phyloP scores from a whole-genome alignment of 2,797 vertebrate species.

The Pseudochirops cupreus region DNA sequence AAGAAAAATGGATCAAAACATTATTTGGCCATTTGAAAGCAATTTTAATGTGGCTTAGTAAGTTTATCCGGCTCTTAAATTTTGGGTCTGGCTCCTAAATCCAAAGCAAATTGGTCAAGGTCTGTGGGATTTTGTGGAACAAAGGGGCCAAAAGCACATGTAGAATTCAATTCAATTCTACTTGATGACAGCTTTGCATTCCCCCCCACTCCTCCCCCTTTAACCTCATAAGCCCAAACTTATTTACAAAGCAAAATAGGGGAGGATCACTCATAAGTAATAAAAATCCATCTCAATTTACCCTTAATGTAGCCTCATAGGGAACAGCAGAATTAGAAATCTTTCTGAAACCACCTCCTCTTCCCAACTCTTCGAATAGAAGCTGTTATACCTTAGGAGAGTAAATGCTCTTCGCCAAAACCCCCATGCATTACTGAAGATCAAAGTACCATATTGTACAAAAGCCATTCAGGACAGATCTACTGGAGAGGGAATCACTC shows the following conservation, averaged over 20 bases:
- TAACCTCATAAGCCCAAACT: background rate
- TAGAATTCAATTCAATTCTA: background rate
- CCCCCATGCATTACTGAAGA: background rate
- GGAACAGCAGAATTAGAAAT: background rate
- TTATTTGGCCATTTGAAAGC: background rate
- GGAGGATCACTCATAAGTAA: slow-evolving; percentile 10
- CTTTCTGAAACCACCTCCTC: background rate
- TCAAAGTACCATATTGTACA: background rate
- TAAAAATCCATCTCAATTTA: slow-evolving; percentile 16
- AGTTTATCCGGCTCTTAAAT: background rate
- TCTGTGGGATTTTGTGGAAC: background rate
- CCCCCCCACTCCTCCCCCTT: background rate
- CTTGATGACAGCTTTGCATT: background rate
- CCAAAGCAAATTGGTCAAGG: background rate
- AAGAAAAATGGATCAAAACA: background rate
- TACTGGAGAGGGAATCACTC: background rate
- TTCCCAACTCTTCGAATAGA: background rate
- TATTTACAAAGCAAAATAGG: slow-evolving; percentile 8
- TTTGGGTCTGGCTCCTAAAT: background rate
- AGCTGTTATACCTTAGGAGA: background rate
- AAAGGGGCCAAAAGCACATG: background rate
- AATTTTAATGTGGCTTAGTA: slow-evolving; percentile 7
- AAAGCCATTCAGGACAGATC: background rate
- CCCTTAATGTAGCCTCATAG: background rate
- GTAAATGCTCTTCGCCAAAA: slow-evolving; percentile 3